Evolutionary conservation across 2,888 invertebrate species (phyloP), one percentile per base, ranked within the genome.

Genomic region (Gymnocheta viridis): DNA sequence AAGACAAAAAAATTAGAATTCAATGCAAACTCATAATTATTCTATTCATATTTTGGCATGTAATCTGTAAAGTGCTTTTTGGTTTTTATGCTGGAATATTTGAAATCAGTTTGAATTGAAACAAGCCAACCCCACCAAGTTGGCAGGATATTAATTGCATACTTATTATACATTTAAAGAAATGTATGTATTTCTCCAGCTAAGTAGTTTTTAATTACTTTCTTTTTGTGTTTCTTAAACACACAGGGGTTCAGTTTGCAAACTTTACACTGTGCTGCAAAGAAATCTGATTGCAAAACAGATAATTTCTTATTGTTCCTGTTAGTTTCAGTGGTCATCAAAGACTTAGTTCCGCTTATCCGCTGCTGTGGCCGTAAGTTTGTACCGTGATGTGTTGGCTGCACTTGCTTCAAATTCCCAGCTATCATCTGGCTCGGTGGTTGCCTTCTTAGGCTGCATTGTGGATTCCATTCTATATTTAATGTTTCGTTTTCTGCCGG

Each of bases 171-270:
- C 7, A n/a, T 4, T 10, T 14, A 22, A 62, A 47, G 35, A 22
- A 32, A 66, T 54, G 44, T n/a, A n/a, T n/a, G 38, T 72, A 82
- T 82, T 85, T 81, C 22, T 47, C 22, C 69, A 35, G 76, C 76
- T 86, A 87, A 87, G 82, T 86, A 85, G 79, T 86, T 87, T 87
- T 87, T 86, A 87, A 86, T 87, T 86, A 88, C 85, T 72, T 82
- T 62, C 80, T 54, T 47, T 19, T 29, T 47, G 5, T 58, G 6
- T 47, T 49, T 60, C 29, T 41, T 4, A 29, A 19, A 38, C 22
- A 12, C 17, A 44, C 44, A 4, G 2, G 49, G 29, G 60, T 29
- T 41, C 22, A 38, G 27, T 32, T 51, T 24, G 51, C 44, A 3
- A 67, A 17, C 5, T 49, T 4, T 19, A 60, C 49, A 60, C 41